phyloP scores from a whole-genome alignment of 2,888 invertebrate genomes.

The Drepanosiphum platanoidis region DNA sequence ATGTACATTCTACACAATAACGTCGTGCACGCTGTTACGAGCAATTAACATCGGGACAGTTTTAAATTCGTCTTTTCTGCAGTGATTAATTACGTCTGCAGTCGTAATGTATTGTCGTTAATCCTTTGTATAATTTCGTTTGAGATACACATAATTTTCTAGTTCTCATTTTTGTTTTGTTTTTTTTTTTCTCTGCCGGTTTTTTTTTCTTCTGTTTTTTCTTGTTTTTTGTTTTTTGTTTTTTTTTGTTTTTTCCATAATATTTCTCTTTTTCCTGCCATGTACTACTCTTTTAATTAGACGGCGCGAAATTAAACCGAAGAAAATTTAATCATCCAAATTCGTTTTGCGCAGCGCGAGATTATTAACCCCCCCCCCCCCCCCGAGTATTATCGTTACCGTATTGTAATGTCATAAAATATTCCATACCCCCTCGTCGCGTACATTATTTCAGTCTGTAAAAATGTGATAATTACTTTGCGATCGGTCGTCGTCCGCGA shows the following conservation, averaged over 20 bases:
- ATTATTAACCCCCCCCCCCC: no score
- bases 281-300: background rate
- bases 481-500: no score
- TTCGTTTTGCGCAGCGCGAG: background rate
- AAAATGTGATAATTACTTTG: no score
- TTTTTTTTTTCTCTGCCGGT: no score
- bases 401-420: no score
- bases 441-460: no score
- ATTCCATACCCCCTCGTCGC: no score
- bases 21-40: constrained; percentile 28
- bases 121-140: constrained; percentile 31
- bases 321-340: background rate
- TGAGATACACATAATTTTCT: background rate
- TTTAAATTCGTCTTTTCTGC: constrained; percentile 43
- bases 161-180: background rate
- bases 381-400: no score
- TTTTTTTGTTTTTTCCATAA: background rate
- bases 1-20: background rate
- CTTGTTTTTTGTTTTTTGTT: constrained; percentile 15
- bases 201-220: no score
- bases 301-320: background rate
- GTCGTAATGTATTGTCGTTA: constrained; percentile 37
- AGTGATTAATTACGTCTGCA: constrained; percentile 32
- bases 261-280: background rate
- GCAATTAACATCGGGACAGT: constrained; percentile 45